phyloP scores from a whole-genome alignment of 2,888 invertebrate species.

The Tenthredo amoena region DNA sequence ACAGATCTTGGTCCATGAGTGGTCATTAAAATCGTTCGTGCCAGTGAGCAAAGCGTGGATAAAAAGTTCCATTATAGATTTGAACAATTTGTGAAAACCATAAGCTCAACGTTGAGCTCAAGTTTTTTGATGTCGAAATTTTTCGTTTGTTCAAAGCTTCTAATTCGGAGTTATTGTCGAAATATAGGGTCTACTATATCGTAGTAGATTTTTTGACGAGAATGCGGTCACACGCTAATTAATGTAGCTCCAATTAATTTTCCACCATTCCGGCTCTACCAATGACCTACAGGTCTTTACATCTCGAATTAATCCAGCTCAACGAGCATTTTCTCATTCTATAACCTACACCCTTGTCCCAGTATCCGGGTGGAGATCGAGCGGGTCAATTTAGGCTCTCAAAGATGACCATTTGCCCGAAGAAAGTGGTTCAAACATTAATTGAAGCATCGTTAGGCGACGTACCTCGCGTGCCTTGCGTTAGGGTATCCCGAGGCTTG shows the following conservation, averaged over 20 bases:
- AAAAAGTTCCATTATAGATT: background rate
- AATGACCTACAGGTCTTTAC: conserved; percentile 17
- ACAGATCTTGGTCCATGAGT: background rate
- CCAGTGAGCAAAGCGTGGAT: background rate
- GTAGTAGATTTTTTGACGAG: background rate
- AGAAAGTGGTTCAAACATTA: conserved; percentile 49
- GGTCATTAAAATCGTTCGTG: conserved; percentile 35
- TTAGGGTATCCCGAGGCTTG: conserved; percentile 9
- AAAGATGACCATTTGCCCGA: conserved; percentile 46
- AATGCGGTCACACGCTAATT: conserved; percentile 6
- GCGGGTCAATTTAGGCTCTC: conserved; percentile 39
- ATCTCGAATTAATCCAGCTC: conserved; percentile 31
- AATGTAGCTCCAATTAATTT: conserved; percentile 42
- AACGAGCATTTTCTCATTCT: background rate
- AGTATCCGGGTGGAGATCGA: background rate
- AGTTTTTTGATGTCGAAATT: background rate
- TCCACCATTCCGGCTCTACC: background rate
- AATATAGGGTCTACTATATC: background rate
- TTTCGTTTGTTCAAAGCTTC: background rate
- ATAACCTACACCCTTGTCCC: conserved; percentile 14
- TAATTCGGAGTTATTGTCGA: background rate
- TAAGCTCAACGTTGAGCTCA: background rate
- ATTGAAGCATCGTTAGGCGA: conserved; percentile 44
- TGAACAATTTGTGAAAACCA: background rate
- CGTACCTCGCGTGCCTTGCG: conserved; percentile 46